These are phyloP conservation scores for Parapristionchus giblindavisi DNA, from an alignment of 2,888 invertebrate genomes.

Conservation along the genomic window DNA sequence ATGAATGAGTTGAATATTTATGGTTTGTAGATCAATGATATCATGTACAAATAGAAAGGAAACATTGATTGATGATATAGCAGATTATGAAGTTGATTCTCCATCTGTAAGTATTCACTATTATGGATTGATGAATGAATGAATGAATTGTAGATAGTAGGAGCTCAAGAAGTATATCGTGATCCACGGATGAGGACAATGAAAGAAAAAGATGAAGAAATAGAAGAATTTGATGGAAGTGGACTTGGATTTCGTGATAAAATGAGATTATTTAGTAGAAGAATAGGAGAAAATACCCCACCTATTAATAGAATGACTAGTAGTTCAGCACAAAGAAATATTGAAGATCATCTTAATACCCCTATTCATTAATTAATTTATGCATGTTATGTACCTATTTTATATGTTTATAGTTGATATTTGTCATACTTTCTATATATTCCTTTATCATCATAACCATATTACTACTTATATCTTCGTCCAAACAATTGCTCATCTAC, in stretches of 20 bases:
- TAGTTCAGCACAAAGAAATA: constrained; percentile 92
- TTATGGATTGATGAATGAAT: background rate
- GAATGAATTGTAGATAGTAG: constrained; percentile 78
- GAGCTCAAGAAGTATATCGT: constrained; percentile 95
- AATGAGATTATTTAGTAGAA: constrained; percentile 98
- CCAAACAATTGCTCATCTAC: no score
- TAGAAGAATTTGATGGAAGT: constrained; percentile 42
- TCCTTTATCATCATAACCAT: no score
- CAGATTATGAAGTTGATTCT: constrained; percentile 24
- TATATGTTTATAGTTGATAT: constrained; percentile 1
- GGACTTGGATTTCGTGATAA: constrained; percentile 92
- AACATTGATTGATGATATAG: constrained; percentile 30
- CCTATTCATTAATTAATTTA: background rate
- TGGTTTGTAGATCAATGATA: background rate
- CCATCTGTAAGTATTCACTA: background rate
- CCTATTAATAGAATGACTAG: constrained; percentile 92
- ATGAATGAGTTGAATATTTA: no score
- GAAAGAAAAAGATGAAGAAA: constrained; percentile 44
- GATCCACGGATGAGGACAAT: constrained; percentile 75
- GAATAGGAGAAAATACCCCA: constrained; percentile 87
- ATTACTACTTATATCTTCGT: no score
- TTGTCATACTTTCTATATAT: no score
- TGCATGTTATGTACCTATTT: background rate
- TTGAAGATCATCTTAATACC: constrained; percentile 75
- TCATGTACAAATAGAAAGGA: background rate